These are phyloP conservation scores for Falco punctatus DNA, from an alignment of 2,113 vertebrate genomes.

Conservation along the genomic window DNA sequence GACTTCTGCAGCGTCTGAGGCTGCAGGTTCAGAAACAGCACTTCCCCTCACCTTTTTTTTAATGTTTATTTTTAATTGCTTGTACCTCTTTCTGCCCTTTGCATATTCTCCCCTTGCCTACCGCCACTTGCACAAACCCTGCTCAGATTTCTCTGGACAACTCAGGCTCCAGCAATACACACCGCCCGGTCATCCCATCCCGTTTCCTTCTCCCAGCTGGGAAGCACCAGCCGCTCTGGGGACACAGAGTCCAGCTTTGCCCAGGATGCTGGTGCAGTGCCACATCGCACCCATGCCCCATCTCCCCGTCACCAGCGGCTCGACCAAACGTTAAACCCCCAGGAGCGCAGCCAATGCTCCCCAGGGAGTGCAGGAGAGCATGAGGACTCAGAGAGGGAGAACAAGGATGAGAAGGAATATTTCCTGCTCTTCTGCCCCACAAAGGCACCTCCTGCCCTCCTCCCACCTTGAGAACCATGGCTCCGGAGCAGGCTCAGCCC, in stretches of 20 bases:
- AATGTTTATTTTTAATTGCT: not conserved
- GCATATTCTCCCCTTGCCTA: not conserved
- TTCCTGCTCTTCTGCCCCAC: not conserved
- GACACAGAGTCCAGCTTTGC: not conserved
- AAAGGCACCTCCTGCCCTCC: not conserved
- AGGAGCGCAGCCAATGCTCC: rapidly evolving
- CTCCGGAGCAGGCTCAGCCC: not conserved
- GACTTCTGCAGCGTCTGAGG: not conserved
- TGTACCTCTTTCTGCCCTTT: not conserved
- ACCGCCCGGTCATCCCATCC: rapidly evolving
- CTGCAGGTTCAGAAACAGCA: not conserved
- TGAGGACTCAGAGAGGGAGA: not conserved
- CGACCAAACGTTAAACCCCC: rapidly evolving
- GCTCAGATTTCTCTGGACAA: not conserved
- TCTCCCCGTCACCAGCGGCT: not conserved
- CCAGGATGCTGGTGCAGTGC: not conserved
- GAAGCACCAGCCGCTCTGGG: not conserved
- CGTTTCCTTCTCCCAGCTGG: not conserved
- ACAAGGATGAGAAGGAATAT: not conserved
- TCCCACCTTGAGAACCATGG: not conserved
- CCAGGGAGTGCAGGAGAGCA: not conserved
- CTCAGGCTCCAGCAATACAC: not conserved
- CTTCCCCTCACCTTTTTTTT: not conserved
- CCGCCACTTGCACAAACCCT: not conserved
- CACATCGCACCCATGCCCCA: not conserved